Base-by-base conservation (phyloP, 2,888 invertebrate genomes). In the Pocota personata region DNA sequence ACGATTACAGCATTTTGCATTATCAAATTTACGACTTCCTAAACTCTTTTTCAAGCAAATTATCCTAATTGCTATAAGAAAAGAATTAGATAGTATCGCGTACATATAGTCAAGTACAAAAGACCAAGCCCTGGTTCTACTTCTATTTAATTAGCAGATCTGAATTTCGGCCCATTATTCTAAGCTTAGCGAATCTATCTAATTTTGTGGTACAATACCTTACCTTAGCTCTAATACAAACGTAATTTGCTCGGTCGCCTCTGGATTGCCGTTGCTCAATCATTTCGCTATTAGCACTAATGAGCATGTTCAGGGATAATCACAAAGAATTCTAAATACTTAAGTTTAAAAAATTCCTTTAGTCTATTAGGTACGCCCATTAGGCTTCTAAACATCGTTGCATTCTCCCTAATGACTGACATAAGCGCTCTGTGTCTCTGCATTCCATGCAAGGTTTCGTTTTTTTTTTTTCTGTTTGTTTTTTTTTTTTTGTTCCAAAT, bases 371-470 rank as follows among this genome's bases (percentile, higher is more conserved):
- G 55, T 43, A 50, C 46, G 67, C 67, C 60, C 60, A 73, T 69
- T 64, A 69, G 10, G 27, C 16, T 43, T 14, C 48, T 37, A 43
- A 48, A 27, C 27, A 37, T 57, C 19, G 57, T 50, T n/a, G 30
- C 30, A 32, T 43, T 37, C 79, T 43, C 75, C 69, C 76, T 82
- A 86, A 86, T 86, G 71, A 77, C 86, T 82, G 71, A 27, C 80
- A 60, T 69, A 64, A 75, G 69, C 67, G 46, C 50, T 57, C 46
- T 19, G 37, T 40, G 37, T 57, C 71, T 86, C 76, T 77, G 82
- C 86, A 86, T 86, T 86, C 86, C 86, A 76, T 72, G 82, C 86
- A 86, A 86, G 86, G 86, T 77, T 86, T 58, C 64, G 27, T 10
- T 0, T 16, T 30, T 50, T 43, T 16, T 55, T 57, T 62, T 43